phyloP scores from a whole-genome alignment of 2,888 invertebrate genomes.

The Blastobasis lacticolella region DNA sequence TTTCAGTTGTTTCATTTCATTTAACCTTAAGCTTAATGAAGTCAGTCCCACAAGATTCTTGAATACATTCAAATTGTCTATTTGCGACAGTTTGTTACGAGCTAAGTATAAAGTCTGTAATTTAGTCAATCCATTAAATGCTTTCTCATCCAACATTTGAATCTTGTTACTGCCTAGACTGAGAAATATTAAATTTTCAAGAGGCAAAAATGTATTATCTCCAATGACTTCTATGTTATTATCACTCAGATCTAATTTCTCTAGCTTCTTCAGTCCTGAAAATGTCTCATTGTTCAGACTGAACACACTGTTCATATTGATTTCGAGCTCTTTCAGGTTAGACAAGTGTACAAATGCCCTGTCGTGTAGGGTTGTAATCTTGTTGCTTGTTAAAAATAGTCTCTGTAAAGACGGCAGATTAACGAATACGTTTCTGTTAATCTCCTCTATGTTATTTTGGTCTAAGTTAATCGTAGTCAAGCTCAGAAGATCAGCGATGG shows the following conservation, averaged over 20 bases:
- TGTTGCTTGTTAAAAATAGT: conserved; percentile 87
- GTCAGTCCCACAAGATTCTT: conserved; percentile 36
- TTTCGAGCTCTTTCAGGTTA: conserved; percentile 83
- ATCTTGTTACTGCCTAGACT: conserved; percentile 60
- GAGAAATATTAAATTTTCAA: conserved; percentile 38
- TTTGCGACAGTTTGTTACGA: conserved; percentile 40
- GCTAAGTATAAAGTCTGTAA: conserved; percentile 45
- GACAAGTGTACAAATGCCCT: conserved; percentile 83
- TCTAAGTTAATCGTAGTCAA: conserved; percentile 79
- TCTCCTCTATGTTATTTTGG: conserved; percentile 81
- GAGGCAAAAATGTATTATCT: conserved; percentile 79
- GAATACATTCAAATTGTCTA: conserved; percentile 47
- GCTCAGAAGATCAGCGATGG: conserved; percentile 80
- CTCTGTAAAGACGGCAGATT: conserved; percentile 80
- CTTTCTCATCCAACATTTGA: conserved; percentile 60
- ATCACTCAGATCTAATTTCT: conserved; percentile 79
- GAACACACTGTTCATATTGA: conserved; percentile 82
- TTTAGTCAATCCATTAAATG: conserved; percentile 47
- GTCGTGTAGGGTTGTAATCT: conserved; percentile 87
- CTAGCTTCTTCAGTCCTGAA: conserved; percentile 79
- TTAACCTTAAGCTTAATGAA: conserved; percentile 47
- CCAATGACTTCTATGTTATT: conserved; percentile 85
- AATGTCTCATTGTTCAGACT: conserved; percentile 85
- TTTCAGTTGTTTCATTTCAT: conserved; percentile 43
- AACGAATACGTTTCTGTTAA: conserved; percentile 82